Percentiles rank a stretch among this genome's conserved stretches.
Conservation (phyloP, 2,888 invertebrate genomes). For the Xestia sexstrigata region DNA sequence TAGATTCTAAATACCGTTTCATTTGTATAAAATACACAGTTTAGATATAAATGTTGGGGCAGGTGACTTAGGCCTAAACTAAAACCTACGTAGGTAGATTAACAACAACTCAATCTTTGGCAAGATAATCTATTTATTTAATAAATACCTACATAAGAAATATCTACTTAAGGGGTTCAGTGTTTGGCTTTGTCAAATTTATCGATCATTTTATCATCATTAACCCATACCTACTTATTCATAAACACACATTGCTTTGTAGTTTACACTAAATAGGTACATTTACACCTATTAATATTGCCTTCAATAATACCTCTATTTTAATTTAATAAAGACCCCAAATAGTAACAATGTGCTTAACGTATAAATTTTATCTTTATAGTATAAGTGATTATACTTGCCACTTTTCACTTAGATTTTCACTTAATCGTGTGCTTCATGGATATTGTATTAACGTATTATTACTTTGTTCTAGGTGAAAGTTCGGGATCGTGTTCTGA, state of each 20-base stretch:
- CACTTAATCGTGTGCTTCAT: conserved; percentile 1
- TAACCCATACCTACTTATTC: not conserved
- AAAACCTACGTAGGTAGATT: conserved; percentile 26
- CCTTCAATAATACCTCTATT: not conserved
- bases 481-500: conserved; percentile 93
- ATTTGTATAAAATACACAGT: conserved; percentile 18
- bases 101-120: conserved; percentile 23
- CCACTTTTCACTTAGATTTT: too few species aligned
- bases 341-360: conserved; percentile 1
- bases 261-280: not conserved
- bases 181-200: not conserved
- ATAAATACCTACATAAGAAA: not conserved
- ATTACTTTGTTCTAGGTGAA: conserved; percentile 91
- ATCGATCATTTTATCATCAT: not conserved
- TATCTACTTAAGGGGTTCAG: not conserved
- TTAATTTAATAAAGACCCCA: not conserved
- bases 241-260: not conserved
- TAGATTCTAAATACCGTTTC: not conserved
- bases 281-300: not conserved
- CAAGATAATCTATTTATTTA: conserved; percentile 19
- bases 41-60: conserved; percentile 18
- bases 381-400: not conserved
- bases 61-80: conserved; percentile 52
- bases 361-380: conserved; percentile 3
- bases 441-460: conserved; percentile 40